A percentile compares a stretch with the other conserved stretches of the same genome.
These are phyloP conservation scores for Lacanobia oleracea DNA, from an alignment of 2,888 invertebrate genomes.

Conservation along the genomic window DNA sequence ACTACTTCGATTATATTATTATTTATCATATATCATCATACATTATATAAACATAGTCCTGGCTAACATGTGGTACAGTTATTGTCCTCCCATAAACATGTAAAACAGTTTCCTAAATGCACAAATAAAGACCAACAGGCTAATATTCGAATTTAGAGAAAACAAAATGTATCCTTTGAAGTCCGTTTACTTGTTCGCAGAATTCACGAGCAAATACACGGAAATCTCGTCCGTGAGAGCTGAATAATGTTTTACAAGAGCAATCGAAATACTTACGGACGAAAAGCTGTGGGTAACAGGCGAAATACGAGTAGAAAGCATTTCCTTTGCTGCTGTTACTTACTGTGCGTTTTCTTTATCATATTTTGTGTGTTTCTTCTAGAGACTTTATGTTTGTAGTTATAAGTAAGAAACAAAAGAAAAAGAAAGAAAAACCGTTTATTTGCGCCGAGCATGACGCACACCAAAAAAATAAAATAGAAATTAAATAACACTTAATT, in stretches of 20 bases:
- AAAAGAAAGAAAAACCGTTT: too few species aligned
- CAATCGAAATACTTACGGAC: conserved; percentile 42
- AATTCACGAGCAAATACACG: conserved; percentile 45
- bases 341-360: not conserved
- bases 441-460: too few species aligned
- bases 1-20: too few species aligned
- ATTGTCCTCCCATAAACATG: conserved; percentile 14
- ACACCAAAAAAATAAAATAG: too few species aligned
- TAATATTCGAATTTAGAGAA: conserved; percentile 45
- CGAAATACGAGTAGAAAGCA: conserved; percentile 20
- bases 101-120: conserved; percentile 36
- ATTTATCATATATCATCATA: not conserved
- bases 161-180: conserved; percentile 55
- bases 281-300: conserved; percentile 35
- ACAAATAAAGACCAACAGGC: conserved; percentile 40
- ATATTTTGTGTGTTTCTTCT: conserved; percentile 7
- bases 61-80: not conserved
- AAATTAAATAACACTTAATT: too few species aligned
- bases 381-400: not conserved
- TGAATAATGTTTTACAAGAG: conserved; percentile 45
- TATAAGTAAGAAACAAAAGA: too few species aligned
- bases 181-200: conserved; percentile 44
- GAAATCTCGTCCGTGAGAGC: conserved; percentile 32
- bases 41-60: too few species aligned
- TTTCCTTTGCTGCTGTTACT: conserved; percentile 25